Evolutionary conservation across 2,888 invertebrate genomes (phyloP), one percentile per base, ranked within the genome.

Genomic region (Cecidostiba fungosa): DNA sequence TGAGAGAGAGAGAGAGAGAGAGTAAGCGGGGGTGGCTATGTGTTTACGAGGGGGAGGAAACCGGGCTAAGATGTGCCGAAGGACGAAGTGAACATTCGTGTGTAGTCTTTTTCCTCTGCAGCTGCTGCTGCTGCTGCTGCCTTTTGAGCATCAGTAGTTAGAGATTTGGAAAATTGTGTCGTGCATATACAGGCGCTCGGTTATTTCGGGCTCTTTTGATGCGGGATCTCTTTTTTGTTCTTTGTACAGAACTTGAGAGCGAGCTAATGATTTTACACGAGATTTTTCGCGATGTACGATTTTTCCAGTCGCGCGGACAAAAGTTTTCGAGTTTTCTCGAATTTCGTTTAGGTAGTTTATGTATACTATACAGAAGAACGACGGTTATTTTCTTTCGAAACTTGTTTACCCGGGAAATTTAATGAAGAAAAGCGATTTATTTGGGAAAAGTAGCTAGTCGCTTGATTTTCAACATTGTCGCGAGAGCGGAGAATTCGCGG

Each of bases 61-160:
- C 29, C 47, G 16, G 43, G 76, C 84, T 84, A 69, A 79, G 76
- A 80, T 59, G 76, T 74, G 29, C 12, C 79, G 76, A 84, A 76
- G 76, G 69, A 79, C 76, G 43, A 79, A 74, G 73, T 66, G 47
- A 84, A 78, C 78, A 43, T 84, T 72, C 54, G 66, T 26, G 72
- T 19, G 69, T 19, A 19, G 19, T 32, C 23, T 23, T 59, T 23
- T 59, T 23, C 23, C 23, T n/a, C 59, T 23, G n/a, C 19, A 50
- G 19, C n/a, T 4, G 0, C 8, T 5, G 5, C 16, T 32, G 3
- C 29, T 10, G 23, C 59, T 50, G 6, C 14, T 84, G 70, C 59
- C 80, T 80, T 72, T 54, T 72, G 14, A 59, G 39, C 19, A 26
- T 39, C 19, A 12, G 29, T 59, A 62, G 73, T 43, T 43, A 19